phyloP scores from a whole-genome alignment of 2,888 invertebrate species.

The Hemicrepidius hirtus region DNA sequence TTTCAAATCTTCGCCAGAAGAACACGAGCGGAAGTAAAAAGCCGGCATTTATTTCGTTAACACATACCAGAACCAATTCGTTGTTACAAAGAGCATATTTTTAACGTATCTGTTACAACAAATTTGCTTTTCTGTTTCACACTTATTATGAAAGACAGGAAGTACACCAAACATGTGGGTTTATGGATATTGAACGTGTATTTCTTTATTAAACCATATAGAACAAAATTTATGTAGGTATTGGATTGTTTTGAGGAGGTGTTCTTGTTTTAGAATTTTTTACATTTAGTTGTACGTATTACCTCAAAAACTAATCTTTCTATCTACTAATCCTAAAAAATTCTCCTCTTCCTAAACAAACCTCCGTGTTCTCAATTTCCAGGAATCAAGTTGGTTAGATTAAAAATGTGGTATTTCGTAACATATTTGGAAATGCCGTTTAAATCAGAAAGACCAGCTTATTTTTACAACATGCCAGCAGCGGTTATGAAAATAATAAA shows the following conservation, averaged over 20 bases:
- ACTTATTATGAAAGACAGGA: constrained; percentile 49
- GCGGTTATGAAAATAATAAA: constrained; percentile 36
- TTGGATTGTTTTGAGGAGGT: too few species aligned
- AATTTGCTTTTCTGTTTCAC: constrained; percentile 49
- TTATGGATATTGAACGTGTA: neutral
- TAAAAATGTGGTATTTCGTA: constrained; percentile 14
- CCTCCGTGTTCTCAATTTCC: too few species aligned
- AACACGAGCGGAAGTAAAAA: constrained; percentile 35
- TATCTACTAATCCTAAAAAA: too few species aligned
- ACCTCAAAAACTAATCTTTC: too few species aligned
- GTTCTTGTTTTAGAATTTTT: too few species aligned
- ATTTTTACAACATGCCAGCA: constrained; percentile 33
- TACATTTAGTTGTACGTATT: too few species aligned
- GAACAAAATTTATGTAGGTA: neutral
- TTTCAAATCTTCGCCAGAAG: neutral
- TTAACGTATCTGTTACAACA: constrained; percentile 33
- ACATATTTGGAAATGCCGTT: constrained; percentile 23
- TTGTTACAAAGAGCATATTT: constrained; percentile 24
- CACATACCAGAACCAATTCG: constrained; percentile 30
- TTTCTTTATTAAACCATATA: neutral
- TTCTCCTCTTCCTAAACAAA: too few species aligned
- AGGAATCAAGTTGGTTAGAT: neutral
- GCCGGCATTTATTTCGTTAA: constrained; percentile 23
- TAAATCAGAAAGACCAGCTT: constrained; percentile 24
- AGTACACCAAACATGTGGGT: constrained; percentile 16